These are phyloP conservation scores for Mustela nigripes DNA, from an alignment of 2,113 vertebrate genomes.

Conservation along the genomic window DNA sequence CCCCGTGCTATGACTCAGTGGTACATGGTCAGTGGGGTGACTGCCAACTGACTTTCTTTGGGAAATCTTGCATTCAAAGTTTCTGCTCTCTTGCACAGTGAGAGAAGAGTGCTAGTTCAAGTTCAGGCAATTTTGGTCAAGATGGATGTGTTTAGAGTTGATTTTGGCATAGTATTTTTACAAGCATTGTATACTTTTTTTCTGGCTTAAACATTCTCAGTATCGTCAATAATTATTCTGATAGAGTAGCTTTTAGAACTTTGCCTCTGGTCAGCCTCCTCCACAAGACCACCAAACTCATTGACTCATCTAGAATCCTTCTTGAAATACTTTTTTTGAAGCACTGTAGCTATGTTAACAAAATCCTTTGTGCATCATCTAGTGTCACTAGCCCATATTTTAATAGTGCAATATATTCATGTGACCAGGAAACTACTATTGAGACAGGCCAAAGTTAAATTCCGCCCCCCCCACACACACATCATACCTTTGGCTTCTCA, in stretches of 20 bases:
- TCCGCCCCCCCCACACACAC: background rate
- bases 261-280: background rate
- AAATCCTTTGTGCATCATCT: background rate
- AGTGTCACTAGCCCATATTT: background rate
- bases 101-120: background rate
- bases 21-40: background rate
- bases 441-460: background rate
- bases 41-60: background rate
- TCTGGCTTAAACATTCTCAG: background rate
- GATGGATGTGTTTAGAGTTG: background rate
- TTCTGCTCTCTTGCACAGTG: background rate
- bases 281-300: background rate
- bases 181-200: background rate
- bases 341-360: background rate
- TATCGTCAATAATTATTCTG: background rate
- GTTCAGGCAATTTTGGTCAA: background rate
- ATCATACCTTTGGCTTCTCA: background rate
- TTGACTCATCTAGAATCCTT: background rate
- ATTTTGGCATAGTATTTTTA: background rate
- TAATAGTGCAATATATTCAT: background rate
- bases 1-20: rapidly evolving
- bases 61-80: background rate
- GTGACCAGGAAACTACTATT: background rate
- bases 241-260: background rate
- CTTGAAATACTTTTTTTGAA: background rate